Base-by-base conservation (phyloP, 37 sponge, comb jelly and placozoan genomes). In the Beroe forskalii region DNA sequence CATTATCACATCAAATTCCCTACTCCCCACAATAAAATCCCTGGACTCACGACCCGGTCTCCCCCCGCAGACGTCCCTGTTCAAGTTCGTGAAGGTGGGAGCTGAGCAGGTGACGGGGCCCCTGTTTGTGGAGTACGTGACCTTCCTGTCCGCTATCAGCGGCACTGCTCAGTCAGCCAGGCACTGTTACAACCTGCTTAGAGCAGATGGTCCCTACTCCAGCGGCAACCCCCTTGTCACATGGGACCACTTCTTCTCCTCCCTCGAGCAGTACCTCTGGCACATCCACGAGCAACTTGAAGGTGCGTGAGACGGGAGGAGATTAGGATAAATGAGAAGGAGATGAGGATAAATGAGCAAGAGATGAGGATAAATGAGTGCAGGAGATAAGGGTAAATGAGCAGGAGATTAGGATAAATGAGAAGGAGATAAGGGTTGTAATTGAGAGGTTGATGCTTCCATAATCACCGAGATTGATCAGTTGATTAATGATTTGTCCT, bases 191-290 rank as follows among this genome's bases (percentile, higher is more conserved):
- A 91, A 92, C 89, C 90, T 95, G 43, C 94, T 98, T 40, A 92
- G 94, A 32, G 90, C 92, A 40, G 80, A 89, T 67, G 39, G 90
- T 30, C 28, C 92, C 23, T 40, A 76, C 25, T 90, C 63, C 28
- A 32, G 90, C 12, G 92, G 67, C n/a, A 76, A 41, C 33, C 92
- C 93, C 62, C 92, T 92, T 2, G 95, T 96, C n/a, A 93, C 94
- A 9, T 91, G 95, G 91, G 99, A 98, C 62, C 99, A 98, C 67
- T 94, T 98, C 93, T 98, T 95, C 69, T n/a, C 39, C 22, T 96
- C 99, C 14, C 80, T 98, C 67, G 91, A 92, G 89, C 93, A 94
- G 91, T 98, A 97, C 92, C 30, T 72, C 39, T 72, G 75, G 75
- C 75, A 72, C 75, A 72, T 72, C 8, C 75, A 72, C 40, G 75